Evolutionary conservation across 2,113 vertebrate genomes (phyloP).

Genomic region (Lasiurus borealis): DNA sequence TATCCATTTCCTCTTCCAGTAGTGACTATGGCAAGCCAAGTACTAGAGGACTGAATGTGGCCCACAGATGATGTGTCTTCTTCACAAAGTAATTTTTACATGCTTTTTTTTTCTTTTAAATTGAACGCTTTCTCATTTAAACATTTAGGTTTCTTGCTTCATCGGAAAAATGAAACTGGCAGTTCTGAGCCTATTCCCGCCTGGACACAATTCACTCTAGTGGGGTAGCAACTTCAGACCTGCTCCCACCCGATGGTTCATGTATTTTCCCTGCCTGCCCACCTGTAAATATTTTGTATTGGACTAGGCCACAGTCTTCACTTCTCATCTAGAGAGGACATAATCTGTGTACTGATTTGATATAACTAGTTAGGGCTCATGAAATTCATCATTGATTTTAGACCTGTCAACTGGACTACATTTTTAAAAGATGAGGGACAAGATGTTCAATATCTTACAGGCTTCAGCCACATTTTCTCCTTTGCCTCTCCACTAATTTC

Average conservation of each 20-base stretch:
- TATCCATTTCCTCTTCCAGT: background rate
- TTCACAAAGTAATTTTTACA: background rate
- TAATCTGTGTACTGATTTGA: background rate
- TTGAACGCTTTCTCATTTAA: background rate
- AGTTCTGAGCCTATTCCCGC: background rate
- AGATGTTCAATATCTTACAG: background rate
- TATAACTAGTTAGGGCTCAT: background rate
- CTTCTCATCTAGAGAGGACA: background rate
- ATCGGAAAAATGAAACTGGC: background rate
- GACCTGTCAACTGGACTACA: background rate
- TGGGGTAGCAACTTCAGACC: accelerated
- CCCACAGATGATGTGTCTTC: background rate
- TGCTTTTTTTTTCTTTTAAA: background rate
- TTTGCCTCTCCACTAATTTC: slow-evolving; percentile 32
- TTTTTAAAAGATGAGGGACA: background rate
- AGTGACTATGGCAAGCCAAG: background rate
- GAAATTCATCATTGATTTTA: slow-evolving; percentile 48
- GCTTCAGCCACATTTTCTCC: background rate
- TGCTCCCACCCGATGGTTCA: background rate
- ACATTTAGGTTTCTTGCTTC: background rate
- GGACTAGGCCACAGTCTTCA: background rate
- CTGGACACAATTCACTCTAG: background rate
- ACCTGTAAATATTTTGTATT: background rate
- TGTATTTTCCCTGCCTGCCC: background rate
- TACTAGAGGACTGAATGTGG: background rate